These are phyloP conservation scores for Malthinus seriepunctatus DNA, from an alignment of 2,888 invertebrate genomes.

Conservation along the genomic window DNA sequence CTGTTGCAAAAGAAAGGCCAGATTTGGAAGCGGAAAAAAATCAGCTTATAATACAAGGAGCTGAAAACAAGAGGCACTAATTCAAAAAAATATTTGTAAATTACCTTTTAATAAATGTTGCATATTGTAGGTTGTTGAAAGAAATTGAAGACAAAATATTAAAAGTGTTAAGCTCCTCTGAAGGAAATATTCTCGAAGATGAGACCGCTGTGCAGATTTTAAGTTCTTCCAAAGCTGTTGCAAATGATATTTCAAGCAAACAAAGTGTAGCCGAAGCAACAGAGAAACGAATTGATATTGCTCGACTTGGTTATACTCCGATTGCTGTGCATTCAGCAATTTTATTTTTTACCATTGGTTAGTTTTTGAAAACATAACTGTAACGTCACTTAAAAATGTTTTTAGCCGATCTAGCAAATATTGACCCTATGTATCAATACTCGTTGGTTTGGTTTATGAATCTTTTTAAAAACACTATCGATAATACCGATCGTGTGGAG, in stretches of 20 bases:
- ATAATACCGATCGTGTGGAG: constrained; percentile 72
- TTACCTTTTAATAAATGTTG: constrained; percentile 9
- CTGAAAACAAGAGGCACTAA: constrained; percentile 70
- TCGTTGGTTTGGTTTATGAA: constrained; percentile 86
- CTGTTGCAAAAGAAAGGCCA: constrained; percentile 89
- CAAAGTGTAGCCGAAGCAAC: constrained; percentile 88
- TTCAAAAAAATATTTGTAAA: background rate
- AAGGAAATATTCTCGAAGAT: constrained; percentile 85
- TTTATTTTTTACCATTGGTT: constrained; percentile 85
- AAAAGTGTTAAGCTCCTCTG: constrained; percentile 71
- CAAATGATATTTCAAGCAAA: constrained; percentile 90
- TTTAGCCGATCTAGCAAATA: constrained; percentile 71
- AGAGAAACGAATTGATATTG: constrained; percentile 85
- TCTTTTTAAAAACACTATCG: constrained; percentile 76
- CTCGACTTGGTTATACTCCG: constrained; percentile 84
- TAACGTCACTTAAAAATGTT: too few relatives aligned
- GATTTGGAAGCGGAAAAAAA: constrained; percentile 91
- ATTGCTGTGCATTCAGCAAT: constrained; percentile 89
- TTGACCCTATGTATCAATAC: constrained; percentile 90
- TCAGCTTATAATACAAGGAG: constrained; percentile 85
- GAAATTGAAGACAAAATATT: constrained; percentile 92
- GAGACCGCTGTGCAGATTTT: constrained; percentile 88
- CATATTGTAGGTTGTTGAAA: constrained; percentile 66
- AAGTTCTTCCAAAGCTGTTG: constrained; percentile 85
- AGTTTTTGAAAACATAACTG: too few relatives aligned